Evolutionary conservation across 2,113 vertebrate genomes (phyloP).

Genomic region (Galbula dea): DNA sequence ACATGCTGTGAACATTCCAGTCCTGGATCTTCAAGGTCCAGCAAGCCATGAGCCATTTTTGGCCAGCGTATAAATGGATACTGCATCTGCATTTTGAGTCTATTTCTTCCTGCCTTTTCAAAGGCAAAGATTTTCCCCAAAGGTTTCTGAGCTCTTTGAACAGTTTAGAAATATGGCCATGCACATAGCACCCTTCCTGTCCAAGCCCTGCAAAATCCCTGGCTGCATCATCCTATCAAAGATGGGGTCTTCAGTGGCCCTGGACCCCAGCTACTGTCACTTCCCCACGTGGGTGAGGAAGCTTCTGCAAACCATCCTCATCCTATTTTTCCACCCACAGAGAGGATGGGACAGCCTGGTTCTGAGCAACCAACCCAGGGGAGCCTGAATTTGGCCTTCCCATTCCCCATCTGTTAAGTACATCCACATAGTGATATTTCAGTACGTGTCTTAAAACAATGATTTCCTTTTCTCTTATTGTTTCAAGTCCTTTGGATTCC

Average conservation of each 20-base stretch:
- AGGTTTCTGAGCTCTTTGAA: background rate
- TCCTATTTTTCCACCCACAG: background rate
- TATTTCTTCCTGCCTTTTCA: background rate
- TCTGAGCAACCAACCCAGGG: background rate
- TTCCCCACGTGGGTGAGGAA: background rate
- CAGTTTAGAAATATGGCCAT: background rate
- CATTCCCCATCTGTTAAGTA: conserved; percentile 8
- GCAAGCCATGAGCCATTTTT: background rate
- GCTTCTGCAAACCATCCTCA: background rate
- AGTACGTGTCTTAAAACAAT: conserved; percentile 16
- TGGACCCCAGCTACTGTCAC: background rate
- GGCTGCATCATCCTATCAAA: background rate
- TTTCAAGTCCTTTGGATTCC: conserved; percentile 19
- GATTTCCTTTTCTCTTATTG: conserved; percentile 43
- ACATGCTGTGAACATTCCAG: background rate
- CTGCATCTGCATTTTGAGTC: background rate
- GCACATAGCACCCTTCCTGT: background rate
- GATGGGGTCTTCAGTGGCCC: background rate
- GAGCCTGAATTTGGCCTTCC: background rate
- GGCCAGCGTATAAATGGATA: background rate
- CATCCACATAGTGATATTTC: conserved; percentile 20
- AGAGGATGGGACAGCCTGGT: background rate
- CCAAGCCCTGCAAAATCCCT: background rate
- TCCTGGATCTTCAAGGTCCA: background rate
- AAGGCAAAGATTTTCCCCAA: rapidly evolving